Evolutionary conservation across 92 coral and sea anemone species (phyloP), one percentile per base, ranked within the genome.

Genomic region (Virgularia gustaviana): DNA sequence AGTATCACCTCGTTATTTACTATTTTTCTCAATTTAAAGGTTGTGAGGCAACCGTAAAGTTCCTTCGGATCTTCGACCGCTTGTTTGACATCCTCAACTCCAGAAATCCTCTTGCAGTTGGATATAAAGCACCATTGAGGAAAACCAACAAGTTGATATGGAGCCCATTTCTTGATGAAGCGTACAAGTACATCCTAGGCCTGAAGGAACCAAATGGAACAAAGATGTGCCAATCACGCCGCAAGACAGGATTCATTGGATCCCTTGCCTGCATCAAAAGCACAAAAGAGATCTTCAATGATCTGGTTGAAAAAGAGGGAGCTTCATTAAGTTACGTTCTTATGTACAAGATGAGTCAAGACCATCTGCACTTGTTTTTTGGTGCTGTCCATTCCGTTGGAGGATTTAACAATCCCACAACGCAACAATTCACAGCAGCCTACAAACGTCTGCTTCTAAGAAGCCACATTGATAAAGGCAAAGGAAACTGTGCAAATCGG

Each of bases 1-100:
- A n/a, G n/a, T n/a, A n/a, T 75, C 83, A 0, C 77, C 72, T 36
- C 81, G 85, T 54, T 47, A 52, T 25, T 5, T n/a, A 2, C 70
- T 80, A 2, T 70, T 27, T 27, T 13, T 72, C 59, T 7, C 59
- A 52, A 23, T 52, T 52, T 18, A 28, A 52, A 23, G 59, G 59
- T 33, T 2, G 59, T 13, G 59, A 23, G 25, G 59, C 59, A 2
- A 52, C 59, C 22, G 59, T 52, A 33, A 52, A 52, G 59, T 52
- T 52, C 18, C 8, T 52, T 13, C 24, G 59, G 25, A 10, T 2
- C 25, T 2, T 52, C 28, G 59, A 52, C 12, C 59, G 18, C 29
- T 33, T 52, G 59, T 52, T 52, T 13, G 59, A 52, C 28, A 13
- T 52, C 27, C 29, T 52, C 12, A 52, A 52, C 29, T 52, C 59